Evolutionary conservation across 2,888 invertebrate genomes (phyloP).

Genomic region (Cyclophora albipunctata): DNA sequence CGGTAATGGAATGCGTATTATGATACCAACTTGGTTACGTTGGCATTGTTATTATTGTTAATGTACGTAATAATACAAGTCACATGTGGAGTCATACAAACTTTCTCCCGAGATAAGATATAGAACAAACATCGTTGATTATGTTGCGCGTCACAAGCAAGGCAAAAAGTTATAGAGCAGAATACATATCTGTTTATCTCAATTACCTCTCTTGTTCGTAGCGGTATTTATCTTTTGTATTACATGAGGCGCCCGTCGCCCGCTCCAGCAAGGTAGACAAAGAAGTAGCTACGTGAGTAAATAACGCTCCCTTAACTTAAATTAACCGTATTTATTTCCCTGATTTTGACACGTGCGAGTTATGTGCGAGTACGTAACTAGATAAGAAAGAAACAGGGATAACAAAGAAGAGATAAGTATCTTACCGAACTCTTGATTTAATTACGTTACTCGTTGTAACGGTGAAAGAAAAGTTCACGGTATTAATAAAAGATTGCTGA

Average conservation of each 20-base stretch:
- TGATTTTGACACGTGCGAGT: constrained; percentile 54
- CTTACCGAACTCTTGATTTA: constrained; percentile 28
- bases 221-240: constrained; percentile 66
- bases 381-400: constrained; percentile 33
- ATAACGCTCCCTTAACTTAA: constrained; percentile 51
- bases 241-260: constrained; percentile 43
- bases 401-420: constrained; percentile 31
- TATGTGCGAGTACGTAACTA: constrained; percentile 27
- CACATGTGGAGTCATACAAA: constrained; percentile 1
- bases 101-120: constrained; percentile 26
- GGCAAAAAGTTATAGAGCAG: constrained; percentile 54
- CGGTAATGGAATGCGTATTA: constrained; percentile 22
- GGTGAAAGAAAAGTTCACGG: constrained; percentile 30
- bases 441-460: constrained; percentile 32
- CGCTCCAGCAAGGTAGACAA: constrained; percentile 49
- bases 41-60: constrained; percentile 12
- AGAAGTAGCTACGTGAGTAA: constrained; percentile 58
- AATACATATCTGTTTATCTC: constrained; percentile 65
- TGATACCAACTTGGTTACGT: constrained; percentile 39
- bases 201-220: constrained; percentile 62
- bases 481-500: constrained; percentile 35
- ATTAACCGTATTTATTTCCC: constrained; percentile 52
- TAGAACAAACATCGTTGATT: constrained; percentile 52
- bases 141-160: constrained; percentile 52
- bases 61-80: constrained; percentile 2